These are phyloP conservation scores for Brachionus koreanus DNA, from an alignment of 1,140 invertebrate genomes.

Conservation along the genomic window DNA sequence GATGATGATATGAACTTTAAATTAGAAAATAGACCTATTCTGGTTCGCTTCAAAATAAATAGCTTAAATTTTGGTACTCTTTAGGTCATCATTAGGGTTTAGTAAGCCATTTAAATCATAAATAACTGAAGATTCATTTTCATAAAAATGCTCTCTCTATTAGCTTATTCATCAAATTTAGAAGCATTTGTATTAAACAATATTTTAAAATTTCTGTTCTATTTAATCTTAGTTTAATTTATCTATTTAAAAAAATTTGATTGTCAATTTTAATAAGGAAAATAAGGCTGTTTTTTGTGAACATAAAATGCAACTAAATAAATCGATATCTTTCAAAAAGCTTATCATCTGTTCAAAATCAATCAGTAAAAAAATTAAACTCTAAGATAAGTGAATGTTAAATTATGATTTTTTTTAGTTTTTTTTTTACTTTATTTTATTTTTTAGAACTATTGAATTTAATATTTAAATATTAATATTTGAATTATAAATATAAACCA, in stretches of 20 bases:
- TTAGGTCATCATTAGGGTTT: too few species aligned
- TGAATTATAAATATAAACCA: neutral
- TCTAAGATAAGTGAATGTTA: neutral
- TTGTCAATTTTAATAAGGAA: neutral
- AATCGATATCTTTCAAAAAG: neutral
- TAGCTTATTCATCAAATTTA: too few species aligned
- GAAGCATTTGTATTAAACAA: neutral
- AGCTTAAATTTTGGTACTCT: too few species aligned
- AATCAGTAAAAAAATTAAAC: neutral
- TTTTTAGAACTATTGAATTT: neutral
- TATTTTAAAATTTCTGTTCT: neutral
- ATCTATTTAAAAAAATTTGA: neutral
- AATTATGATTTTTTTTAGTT: neutral
- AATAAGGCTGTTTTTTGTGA: neutral
- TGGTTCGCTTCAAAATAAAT: too few species aligned
- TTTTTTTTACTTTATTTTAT: too few species aligned
- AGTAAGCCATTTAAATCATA: too few species aligned
- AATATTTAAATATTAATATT: conserved; percentile 1
- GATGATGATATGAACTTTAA: too few species aligned
- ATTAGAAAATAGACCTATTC: too few species aligned
- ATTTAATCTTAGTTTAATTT: neutral
- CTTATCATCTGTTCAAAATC: neutral
- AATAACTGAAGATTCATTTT: too few species aligned
- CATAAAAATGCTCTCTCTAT: too few species aligned
- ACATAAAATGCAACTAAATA: neutral